Evolutionary conservation across 1,140 invertebrate species (phyloP).

Genomic region (Hormaphis cornu): DNA sequence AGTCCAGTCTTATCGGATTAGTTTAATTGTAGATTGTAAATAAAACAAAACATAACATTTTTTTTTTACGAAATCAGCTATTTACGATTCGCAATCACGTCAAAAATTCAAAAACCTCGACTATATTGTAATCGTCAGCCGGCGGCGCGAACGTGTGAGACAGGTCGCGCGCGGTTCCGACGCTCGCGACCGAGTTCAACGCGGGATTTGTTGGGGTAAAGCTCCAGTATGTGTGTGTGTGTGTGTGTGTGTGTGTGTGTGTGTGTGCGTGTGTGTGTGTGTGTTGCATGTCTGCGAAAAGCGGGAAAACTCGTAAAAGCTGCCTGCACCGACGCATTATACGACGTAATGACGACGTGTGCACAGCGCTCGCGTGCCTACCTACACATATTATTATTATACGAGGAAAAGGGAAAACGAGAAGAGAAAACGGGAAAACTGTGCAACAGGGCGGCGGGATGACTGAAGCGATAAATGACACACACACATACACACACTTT

Average conservation of each 20-base stretch:
- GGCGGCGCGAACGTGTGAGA: too few relatives aligned
- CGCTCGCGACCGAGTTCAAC: not conserved
- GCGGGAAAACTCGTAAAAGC: not conserved
- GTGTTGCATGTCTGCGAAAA: not conserved
- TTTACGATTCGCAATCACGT: too few relatives aligned
- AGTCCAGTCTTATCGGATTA: too few relatives aligned
- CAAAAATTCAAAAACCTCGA: too few relatives aligned
- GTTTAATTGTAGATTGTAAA: too few relatives aligned
- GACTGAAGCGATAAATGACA: not conserved
- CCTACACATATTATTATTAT: not conserved
- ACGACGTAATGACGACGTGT: not conserved
- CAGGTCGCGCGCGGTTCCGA: not conserved
- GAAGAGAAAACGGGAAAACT: too few relatives aligned
- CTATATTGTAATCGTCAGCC: too few relatives aligned
- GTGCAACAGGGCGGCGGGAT: not conserved
- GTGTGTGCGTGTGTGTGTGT: not conserved
- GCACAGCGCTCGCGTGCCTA: not conserved
- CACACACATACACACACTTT: not conserved
- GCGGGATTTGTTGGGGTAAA: slow-evolving; percentile 26
- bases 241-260: not conserved
- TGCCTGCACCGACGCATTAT: not conserved
- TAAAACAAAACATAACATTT: too few relatives aligned
- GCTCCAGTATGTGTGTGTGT: not conserved
- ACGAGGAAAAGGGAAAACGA: not conserved
- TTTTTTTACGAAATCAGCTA: too few relatives aligned